Percentiles rank a stretch among this genome's conserved stretches.
phyloP scores from a whole-genome alignment of 2,113 vertebrate species.

The Leptobrachium ailaonicum region DNA sequence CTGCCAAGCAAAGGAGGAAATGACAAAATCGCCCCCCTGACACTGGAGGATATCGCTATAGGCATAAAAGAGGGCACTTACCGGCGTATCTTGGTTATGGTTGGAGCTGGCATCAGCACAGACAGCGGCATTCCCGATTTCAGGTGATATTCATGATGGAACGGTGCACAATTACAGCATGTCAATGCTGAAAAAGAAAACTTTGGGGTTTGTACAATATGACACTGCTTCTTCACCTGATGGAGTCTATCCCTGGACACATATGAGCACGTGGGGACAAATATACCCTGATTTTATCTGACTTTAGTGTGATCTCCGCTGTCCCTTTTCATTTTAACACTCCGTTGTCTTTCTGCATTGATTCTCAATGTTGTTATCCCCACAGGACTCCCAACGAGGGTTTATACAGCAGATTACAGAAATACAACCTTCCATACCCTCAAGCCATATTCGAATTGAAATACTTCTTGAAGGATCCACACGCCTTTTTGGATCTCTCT shows the following conservation, averaged over 20 bases:
- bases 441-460: constrained; percentile 92
- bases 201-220: no score
- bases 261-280: no score
- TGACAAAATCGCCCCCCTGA: constrained; percentile 54
- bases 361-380: background rate
- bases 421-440: constrained; percentile 86
- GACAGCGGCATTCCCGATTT: constrained; percentile 94
- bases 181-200: no score
- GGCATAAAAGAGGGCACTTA: constrained; percentile 65
- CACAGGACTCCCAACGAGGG: constrained; percentile 86
- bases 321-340: no score
- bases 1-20: constrained; percentile 52
- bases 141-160: constrained; percentile 66
- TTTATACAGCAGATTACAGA: constrained; percentile 85
- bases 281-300: no score
- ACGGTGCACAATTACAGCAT: no score
- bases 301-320: no score
- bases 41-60: constrained; percentile 71
- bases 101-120: constrained; percentile 90
- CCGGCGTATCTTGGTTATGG: constrained; percentile 84
- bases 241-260: no score
- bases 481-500: constrained; percentile 85
- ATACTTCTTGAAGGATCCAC: constrained; percentile 84
- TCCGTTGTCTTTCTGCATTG: no score
- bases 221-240: no score